These are phyloP conservation scores for Avahi laniger DNA, from an alignment of 2,797 vertebrate species.

Conservation along the genomic window DNA sequence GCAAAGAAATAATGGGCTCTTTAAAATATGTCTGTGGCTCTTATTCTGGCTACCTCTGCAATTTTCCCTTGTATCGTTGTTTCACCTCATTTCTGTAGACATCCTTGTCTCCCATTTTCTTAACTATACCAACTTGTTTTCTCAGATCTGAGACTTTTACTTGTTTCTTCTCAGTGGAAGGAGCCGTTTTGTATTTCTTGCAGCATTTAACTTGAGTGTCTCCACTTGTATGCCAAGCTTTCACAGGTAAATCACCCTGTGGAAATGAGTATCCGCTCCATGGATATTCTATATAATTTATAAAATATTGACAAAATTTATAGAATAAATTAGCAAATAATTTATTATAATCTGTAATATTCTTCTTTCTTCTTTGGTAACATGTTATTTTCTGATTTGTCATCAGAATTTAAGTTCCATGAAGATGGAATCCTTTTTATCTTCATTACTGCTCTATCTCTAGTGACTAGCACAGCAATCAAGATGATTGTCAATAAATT, in stretches of 20 bases:
- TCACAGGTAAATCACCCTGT: neutral
- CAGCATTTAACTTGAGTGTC: neutral
- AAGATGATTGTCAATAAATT: neutral
- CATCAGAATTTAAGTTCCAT: neutral
- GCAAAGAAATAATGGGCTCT: neutral
- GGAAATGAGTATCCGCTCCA: neutral
- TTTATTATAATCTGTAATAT: neutral
- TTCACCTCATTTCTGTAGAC: neutral
- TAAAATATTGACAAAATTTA: no score
- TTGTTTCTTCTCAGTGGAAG: neutral
- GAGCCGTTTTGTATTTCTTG: neutral
- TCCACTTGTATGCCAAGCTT: rapidly evolving
- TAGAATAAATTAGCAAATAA: neutral
- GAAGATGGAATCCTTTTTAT: neutral
- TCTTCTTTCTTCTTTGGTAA: neutral
- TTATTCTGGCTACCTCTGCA: neutral
- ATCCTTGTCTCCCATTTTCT: neutral
- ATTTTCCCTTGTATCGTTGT: neutral
- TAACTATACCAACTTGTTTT: neutral
- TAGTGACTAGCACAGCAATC: neutral
- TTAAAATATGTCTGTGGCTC: neutral
- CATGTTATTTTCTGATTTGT: neutral
- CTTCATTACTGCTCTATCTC: neutral
- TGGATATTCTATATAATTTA: neutral
- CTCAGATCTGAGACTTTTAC: neutral